These are phyloP conservation scores for Drosophila elegans DNA, from an alignment of 1,140 invertebrate species.

Conservation along the genomic window DNA sequence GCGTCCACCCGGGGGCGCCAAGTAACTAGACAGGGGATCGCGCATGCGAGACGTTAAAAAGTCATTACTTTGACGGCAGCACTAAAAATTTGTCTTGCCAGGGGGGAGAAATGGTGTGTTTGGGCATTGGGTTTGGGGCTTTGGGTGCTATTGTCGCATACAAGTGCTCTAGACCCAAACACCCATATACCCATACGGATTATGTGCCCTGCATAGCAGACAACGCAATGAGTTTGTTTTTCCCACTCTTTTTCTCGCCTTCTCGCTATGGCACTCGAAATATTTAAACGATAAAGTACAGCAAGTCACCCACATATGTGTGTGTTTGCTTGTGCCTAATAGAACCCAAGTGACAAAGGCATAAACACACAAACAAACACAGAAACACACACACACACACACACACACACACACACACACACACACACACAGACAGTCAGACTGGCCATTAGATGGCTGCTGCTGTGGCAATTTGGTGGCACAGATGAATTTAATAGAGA, in stretches of 20 bases:
- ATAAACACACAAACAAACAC: constrained; percentile 35
- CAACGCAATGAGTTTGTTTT: constrained; percentile 40
- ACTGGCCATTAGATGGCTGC: constrained; percentile 62
- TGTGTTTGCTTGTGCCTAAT: constrained; percentile 59
- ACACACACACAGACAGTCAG: constrained; percentile 24
- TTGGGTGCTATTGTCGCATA: constrained; percentile 63
- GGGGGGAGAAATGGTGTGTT: neutral
- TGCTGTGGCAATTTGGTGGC: constrained; percentile 56
- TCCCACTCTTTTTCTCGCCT: neutral
- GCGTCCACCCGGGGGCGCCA: constrained; percentile 47
- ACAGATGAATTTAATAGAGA: constrained; percentile 75
- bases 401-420: constrained; percentile 35
- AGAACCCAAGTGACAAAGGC: constrained; percentile 76
- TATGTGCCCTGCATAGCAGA: constrained; percentile 60
- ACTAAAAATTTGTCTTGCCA: constrained; percentile 69
- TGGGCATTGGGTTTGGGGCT: neutral
- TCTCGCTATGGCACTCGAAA: constrained; percentile 57
- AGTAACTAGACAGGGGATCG: constrained; percentile 19
- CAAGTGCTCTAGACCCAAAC: constrained; percentile 44
- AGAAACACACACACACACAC: constrained; percentile 30
- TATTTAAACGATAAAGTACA: constrained; percentile 77
- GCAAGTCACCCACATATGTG: constrained; percentile 20
- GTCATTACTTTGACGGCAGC: constrained; percentile 62
- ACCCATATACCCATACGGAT: constrained; percentile 39
- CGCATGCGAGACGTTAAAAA: constrained; percentile 62